Percentiles rank a stretch among this genome's conserved stretches.
Conservation (phyloP, 2,888 invertebrate genomes). For the Rhamnusium bicolor region DNA sequence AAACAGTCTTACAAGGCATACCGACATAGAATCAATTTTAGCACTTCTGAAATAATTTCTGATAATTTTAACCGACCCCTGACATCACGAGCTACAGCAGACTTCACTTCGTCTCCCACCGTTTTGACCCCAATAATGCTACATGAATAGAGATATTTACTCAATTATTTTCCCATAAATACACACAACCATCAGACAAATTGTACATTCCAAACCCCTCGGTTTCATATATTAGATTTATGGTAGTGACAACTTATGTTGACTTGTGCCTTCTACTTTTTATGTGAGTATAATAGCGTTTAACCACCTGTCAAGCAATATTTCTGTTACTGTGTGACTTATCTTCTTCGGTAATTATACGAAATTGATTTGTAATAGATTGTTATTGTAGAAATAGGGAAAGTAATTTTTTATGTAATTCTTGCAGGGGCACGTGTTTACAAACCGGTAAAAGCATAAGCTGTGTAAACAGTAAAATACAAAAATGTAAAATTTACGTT, state of each 20-base stretch:
- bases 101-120: slow-evolving; percentile 13
- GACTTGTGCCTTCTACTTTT: slow-evolving; percentile 26
- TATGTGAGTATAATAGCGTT: background rate
- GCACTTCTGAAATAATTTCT: too few relatives aligned
- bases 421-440: slow-evolving; percentile 18
- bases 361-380: slow-evolving; percentile 34
- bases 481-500: slow-evolving; percentile 25
- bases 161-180: slow-evolving; percentile 43
- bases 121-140: slow-evolving; percentile 33
- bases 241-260: slow-evolving; percentile 8
- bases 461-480: slow-evolving; percentile 33
- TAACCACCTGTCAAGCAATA: slow-evolving; percentile 26
- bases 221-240: slow-evolving; percentile 29
- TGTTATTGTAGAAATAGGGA: slow-evolving; percentile 4
- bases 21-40: too few relatives aligned
- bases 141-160: slow-evolving; percentile 39
- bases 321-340: slow-evolving; percentile 32
- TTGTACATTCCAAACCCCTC: slow-evolving; percentile 30
- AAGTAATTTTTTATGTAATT: slow-evolving; percentile 3
- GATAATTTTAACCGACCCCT: too few relatives aligned
- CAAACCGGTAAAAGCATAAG: slow-evolving; percentile 27
- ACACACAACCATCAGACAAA: slow-evolving; percentile 35
- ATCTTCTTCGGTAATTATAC: slow-evolving; percentile 35
- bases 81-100: background rate
- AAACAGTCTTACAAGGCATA: too few relatives aligned